Percentiles rank a stretch among this genome's conserved stretches.
Evolutionary conservation across 2,113 vertebrate species (phyloP).

Genomic region (Hippocampus mohnikei): DNA sequence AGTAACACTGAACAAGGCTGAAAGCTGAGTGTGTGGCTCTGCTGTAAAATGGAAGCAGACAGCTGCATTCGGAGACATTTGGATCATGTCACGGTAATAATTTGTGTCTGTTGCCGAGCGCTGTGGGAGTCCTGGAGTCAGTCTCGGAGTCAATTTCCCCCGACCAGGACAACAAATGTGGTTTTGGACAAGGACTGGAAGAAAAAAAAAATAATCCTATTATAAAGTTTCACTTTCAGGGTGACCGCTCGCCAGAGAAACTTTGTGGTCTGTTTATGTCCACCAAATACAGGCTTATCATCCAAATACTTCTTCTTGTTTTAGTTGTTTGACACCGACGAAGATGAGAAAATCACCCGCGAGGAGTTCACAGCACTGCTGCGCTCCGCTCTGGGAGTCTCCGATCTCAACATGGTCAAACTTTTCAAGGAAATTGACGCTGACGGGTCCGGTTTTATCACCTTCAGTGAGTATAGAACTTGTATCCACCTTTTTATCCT

Average conservation of each 20-base stretch:
- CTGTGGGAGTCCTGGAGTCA: slow-evolving; percentile 16
- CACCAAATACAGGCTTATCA: background rate
- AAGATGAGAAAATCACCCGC: slow-evolving; percentile 83
- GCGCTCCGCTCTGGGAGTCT: slow-evolving; percentile 84
- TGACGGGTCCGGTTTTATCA: slow-evolving; percentile 78
- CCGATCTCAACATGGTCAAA: slow-evolving; percentile 79
- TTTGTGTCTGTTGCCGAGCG: slow-evolving; percentile 38
- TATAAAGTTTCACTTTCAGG: background rate
- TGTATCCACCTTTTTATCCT: background rate
- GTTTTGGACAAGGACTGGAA: slow-evolving; percentile 11
- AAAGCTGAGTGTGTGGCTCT: background rate
- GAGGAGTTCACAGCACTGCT: slow-evolving; percentile 84
- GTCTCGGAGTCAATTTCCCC: slow-evolving; percentile 20
- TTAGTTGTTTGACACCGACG: slow-evolving; percentile 90
- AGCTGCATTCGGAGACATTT: slow-evolving; percentile 28
- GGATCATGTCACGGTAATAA: slow-evolving; percentile 53
- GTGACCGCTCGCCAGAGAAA: background rate
- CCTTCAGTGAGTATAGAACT: slow-evolving; percentile 80
- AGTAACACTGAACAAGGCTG: background rate
- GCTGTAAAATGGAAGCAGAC: slow-evolving; percentile 23
- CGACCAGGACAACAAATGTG: slow-evolving; percentile 22
- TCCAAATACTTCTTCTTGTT: background rate
- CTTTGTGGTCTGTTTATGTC: background rate
- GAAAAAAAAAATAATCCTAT: background rate
- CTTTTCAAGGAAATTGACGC: slow-evolving; percentile 90